These are phyloP conservation scores for Megalonaias nervosa DNA, from an alignment of 1,140 invertebrate species.

Conservation along the genomic window DNA sequence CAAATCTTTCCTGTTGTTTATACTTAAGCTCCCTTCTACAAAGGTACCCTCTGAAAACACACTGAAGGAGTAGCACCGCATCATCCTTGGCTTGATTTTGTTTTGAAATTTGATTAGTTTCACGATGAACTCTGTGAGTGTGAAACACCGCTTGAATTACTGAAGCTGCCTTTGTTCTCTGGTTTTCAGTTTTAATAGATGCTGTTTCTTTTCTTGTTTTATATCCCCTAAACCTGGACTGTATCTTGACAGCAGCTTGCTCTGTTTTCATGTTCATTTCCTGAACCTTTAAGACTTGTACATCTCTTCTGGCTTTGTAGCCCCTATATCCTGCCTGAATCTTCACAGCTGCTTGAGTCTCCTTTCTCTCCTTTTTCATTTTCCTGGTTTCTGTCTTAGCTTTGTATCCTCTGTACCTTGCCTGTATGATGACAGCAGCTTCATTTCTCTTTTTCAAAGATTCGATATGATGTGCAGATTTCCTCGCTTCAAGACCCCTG, in stretches of 20 bases:
- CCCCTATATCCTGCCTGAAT: slow-evolving; percentile 20
- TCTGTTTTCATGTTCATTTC: slow-evolving; percentile 25
- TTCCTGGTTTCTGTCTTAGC: slow-evolving; percentile 2
- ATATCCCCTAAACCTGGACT: slow-evolving; percentile 18
- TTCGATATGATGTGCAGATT: not conserved
- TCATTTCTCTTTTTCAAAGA: slow-evolving; percentile 14
- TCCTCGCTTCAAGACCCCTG: slow-evolving; percentile 15
- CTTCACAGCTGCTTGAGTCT: slow-evolving; percentile 18
- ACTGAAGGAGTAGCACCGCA: no score
- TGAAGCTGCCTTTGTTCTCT: slow-evolving; percentile 21
- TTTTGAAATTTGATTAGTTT: no score
- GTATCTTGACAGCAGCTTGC: slow-evolving; percentile 12
- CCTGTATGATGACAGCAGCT: slow-evolving; percentile 16
- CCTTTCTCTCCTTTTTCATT: slow-evolving; percentile 15
- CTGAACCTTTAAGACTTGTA: not conserved
- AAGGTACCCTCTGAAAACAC: not conserved
- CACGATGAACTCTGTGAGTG: no score
- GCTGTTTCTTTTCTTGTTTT: slow-evolving; percentile 17
- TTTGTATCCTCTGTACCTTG: slow-evolving; percentile 16
- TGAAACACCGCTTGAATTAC: no score
- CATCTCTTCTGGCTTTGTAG: slow-evolving; percentile 14
- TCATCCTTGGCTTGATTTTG: no score
- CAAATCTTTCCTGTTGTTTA: slow-evolving; percentile 9
- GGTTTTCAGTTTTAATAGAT: slow-evolving; percentile 26
- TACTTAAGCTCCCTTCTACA: not conserved